Evolutionary conservation across 2,888 invertebrate species (phyloP).

Genomic region (Phortica okadai): DNA sequence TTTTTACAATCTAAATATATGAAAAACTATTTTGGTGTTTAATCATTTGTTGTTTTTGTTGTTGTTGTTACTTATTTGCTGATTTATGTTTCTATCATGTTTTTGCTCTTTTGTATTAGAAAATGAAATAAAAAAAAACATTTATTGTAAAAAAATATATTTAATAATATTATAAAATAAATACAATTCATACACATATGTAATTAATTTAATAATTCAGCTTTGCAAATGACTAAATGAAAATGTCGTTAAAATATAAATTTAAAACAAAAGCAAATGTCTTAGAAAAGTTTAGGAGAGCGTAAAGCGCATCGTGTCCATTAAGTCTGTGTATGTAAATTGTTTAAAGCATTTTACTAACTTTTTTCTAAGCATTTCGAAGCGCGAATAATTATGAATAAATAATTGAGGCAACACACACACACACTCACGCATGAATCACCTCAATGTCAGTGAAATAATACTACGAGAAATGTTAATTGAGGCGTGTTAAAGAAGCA

Average conservation of each 20-base stretch:
- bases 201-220: conserved; percentile 13
- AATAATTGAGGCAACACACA: no score
- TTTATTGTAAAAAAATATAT: conserved; percentile 34
- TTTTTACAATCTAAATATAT: background rate
- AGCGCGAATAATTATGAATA: background rate
- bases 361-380: background rate
- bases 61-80: conserved; percentile 16
- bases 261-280: conserved; percentile 17
- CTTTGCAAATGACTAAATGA: conserved; percentile 43
- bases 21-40: conserved; percentile 2
- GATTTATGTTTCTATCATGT: background rate
- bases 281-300: no score
- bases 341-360: background rate
- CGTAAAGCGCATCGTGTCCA: no score
- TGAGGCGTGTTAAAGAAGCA: no score
- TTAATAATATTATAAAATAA: conserved; percentile 27
- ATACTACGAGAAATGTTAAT: background rate
- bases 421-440: background rate
- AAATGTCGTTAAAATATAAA: conserved; percentile 34
- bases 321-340: no score
- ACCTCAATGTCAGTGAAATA: background rate
- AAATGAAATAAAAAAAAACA: conserved; percentile 2
- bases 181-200: conserved; percentile 12
- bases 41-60: background rate
- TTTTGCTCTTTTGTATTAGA: conserved; percentile 36